A percentile compares a stretch with the other conserved stretches of the same genome.
phyloP scores from a whole-genome alignment of 2,113 vertebrate genomes.

The Coptodon bakossiorum region DNA sequence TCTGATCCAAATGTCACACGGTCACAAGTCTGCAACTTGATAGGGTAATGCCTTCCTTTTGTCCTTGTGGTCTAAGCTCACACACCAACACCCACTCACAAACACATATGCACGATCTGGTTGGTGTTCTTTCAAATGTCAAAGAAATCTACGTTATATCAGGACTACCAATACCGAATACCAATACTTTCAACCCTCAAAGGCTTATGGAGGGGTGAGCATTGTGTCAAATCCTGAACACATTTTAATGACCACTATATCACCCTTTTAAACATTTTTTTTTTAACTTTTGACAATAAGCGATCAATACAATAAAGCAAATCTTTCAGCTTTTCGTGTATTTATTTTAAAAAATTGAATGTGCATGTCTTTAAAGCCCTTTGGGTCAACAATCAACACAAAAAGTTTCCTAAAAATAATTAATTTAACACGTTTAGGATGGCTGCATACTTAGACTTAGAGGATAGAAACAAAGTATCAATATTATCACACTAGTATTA shows the following conservation, averaged over 20 bases:
- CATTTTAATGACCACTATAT: not conserved
- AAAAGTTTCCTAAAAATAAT: not conserved
- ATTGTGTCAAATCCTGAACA: not conserved
- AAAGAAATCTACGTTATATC: not conserved
- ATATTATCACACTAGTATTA: not conserved
- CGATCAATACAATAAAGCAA: not conserved
- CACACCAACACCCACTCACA: not conserved
- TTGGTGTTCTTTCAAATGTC: not conserved
- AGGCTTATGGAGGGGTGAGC: not conserved
- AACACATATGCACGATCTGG: not conserved
- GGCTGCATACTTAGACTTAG: not conserved
- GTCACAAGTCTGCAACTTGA: constrained; percentile 28
- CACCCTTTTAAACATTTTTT: not conserved
- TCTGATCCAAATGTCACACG: constrained; percentile 40
- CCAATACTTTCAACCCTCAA: not conserved
- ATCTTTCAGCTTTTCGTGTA: not conserved
- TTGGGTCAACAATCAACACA: not conserved
- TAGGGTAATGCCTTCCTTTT: constrained; percentile 15
- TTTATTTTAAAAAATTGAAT: not conserved
- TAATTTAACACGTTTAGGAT: not conserved
- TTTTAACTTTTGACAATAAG: not conserved
- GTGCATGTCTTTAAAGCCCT: not conserved
- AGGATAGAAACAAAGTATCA: not conserved
- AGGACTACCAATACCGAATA: not conserved
- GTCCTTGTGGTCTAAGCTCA: not conserved